A percentile compares a stretch with the other conserved stretches of the same genome.
These are phyloP conservation scores for Drosophila repletoides DNA, from an alignment of 1,140 invertebrate genomes.

Conservation along the genomic window DNA sequence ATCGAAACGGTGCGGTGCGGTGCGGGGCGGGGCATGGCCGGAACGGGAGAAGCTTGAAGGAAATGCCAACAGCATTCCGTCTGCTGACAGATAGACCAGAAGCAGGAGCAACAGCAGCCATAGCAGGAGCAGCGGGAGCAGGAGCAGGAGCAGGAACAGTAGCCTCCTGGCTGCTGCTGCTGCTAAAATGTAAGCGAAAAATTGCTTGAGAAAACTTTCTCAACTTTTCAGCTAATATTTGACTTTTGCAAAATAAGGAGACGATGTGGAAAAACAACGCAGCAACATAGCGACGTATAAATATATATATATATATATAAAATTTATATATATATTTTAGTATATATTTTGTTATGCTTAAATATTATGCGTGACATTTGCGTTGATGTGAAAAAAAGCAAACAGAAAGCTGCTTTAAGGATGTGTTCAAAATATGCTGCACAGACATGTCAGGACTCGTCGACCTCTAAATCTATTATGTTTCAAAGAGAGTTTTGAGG, in stretches of 20 bases:
- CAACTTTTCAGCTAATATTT: conserved; percentile 81
- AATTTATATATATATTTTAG: conserved; percentile 50
- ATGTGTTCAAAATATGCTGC: conserved; percentile 3
- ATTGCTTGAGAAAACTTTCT: conserved; percentile 81
- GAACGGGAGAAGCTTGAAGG: conserved; percentile 20
- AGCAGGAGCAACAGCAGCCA: conserved; percentile 19
- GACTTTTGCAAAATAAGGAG: conserved; percentile 79
- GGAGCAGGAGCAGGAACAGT: neutral
- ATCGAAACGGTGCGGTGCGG: conserved; percentile 37
- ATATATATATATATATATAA: conserved; percentile 37
- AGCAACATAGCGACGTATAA: conserved; percentile 54
- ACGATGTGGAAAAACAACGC: conserved; percentile 78
- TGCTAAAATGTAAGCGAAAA: conserved; percentile 77
- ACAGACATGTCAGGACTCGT: conserved; percentile 7
- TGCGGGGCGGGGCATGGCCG: too few species aligned
- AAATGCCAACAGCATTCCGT: conserved; percentile 61
- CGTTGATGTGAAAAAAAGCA: conserved; percentile 48
- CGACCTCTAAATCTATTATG: conserved; percentile 25
- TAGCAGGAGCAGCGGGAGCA: conserved; percentile 4
- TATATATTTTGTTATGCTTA: conserved; percentile 26
- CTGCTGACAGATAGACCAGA: conserved; percentile 75
- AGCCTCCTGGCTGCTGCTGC: conserved; percentile 9
- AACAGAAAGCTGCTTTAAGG: conserved; percentile 19
- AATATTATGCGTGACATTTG: conserved; percentile 74
- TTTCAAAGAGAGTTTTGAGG: conserved; percentile 17